Percentiles rank a stretch among this genome's conserved stretches.
Evolutionary conservation across 2,797 vertebrate genomes (phyloP).

Genomic region (Anguilla anguilla): DNA sequence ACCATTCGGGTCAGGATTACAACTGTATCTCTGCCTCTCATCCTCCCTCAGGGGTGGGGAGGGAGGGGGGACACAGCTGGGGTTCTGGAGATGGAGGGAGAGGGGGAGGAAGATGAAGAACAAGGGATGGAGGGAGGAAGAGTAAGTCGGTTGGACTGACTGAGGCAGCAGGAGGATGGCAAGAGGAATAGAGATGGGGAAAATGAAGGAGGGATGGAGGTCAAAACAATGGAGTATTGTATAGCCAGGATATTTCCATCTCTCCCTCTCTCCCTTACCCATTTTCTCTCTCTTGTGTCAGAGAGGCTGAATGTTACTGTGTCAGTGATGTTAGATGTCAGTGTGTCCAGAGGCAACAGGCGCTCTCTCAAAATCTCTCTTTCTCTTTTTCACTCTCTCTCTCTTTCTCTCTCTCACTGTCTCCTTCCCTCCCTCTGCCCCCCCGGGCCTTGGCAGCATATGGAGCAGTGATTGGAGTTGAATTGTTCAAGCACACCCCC

Average conservation of each 20-base stretch:
- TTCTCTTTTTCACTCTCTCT: slow-evolving; percentile 25
- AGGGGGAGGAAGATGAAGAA: neutral
- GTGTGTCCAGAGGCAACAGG: slow-evolving; percentile 63
- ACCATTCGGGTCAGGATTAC: slow-evolving; percentile 77
- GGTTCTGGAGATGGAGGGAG: slow-evolving; percentile 40
- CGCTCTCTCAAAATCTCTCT: slow-evolving; percentile 39
- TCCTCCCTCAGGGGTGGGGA: slow-evolving; percentile 60
- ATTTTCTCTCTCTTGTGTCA: slow-evolving; percentile 32
- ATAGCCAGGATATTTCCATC: neutral
- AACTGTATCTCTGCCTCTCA: slow-evolving; percentile 70
- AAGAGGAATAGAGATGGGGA: neutral
- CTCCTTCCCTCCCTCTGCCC: slow-evolving; percentile 16
- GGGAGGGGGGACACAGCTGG: slow-evolving; percentile 55
- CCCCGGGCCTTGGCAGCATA: slow-evolving; percentile 52
- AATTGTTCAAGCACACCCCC: slow-evolving; percentile 53
- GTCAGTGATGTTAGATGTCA: slow-evolving; percentile 59
- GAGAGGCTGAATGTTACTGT: slow-evolving; percentile 53
- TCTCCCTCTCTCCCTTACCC: neutral
- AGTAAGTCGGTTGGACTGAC: neutral
- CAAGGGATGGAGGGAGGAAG: slow-evolving; percentile 19
- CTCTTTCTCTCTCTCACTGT: slow-evolving; percentile 20
- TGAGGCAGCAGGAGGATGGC: neutral
- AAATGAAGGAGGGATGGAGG: neutral
- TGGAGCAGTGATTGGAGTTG: slow-evolving; percentile 59
- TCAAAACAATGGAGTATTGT: neutral